Evolutionary conservation across 2,888 invertebrate genomes (phyloP), one percentile per base, ranked within the genome.

Genomic region (Idaea aversata): DNA sequence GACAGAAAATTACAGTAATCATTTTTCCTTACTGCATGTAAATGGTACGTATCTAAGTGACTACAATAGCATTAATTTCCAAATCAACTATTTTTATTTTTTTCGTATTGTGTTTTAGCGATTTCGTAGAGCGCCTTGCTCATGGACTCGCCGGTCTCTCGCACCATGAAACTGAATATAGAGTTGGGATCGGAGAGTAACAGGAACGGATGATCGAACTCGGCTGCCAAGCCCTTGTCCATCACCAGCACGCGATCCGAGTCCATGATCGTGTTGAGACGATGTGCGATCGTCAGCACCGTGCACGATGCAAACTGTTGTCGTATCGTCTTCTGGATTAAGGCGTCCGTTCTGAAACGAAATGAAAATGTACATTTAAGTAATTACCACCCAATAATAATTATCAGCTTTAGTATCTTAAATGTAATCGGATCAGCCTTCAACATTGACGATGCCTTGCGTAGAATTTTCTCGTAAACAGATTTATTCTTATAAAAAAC

Each of bases 251-350:
- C 96, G 62, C 95, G 94, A 88, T 98, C 97, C 0, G 97, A 97
- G 84, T 98, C 98, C 95, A 98, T 98, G 69, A 98, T 96, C 0
- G 98, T 98, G 82, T 98, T 96, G 34, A 98, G 91, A 38, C 98
- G 94, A 87, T 98, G 98, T 4, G 98, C 98, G 38, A 98, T 97
- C 0, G 98, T 98, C 34, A 98, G 87, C 13, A 98, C 98, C 0
- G 98, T 98, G 82, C 97, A 98, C 0, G 95, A 81, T 5, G 93
- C 90, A 79, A 98, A 98, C 84, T 96, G 95, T 6, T 91, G 93
- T 57, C 97, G 93, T 61, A 98, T 97, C 0, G 97, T 97, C 73
- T 93, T 94, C 83, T 98, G 98, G 74, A 98, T 98, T 58, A 98
- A 87, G 0, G 93, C 94, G 83, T 98, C 98, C 7, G 93, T 93